These are phyloP conservation scores for Alces alces DNA, from an alignment of 2,113 vertebrate species.

Conservation along the genomic window DNA sequence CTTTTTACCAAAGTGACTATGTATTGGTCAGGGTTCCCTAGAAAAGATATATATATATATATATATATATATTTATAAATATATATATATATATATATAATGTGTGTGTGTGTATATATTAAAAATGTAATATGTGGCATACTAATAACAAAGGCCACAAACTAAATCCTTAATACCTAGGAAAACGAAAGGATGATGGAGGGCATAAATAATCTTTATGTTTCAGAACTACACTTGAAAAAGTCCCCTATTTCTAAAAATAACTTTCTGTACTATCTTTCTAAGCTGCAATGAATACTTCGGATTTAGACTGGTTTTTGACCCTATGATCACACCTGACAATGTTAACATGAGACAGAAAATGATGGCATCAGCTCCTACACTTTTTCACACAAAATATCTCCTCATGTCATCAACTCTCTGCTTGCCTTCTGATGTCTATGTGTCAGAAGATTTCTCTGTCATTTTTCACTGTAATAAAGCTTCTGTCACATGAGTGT, in stretches of 20 bases:
- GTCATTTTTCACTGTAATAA: too few species aligned
- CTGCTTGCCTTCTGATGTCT: too few species aligned
- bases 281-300: neutral
- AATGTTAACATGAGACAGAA: neutral
- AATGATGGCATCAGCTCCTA: neutral
- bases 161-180: neutral
- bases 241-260: neutral
- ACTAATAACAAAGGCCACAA: neutral
- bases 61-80: too few species aligned
- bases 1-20: too few species aligned
- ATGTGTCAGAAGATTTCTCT: too few species aligned
- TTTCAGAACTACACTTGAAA: neutral
- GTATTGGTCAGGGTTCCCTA: too few species aligned
- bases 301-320: neutral
- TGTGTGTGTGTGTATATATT: neutral
- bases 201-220: neutral
- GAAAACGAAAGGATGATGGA: neutral
- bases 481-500: too few species aligned
- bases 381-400: neutral
- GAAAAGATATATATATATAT: too few species aligned
- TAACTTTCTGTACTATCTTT: neutral
- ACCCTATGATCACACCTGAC: neutral
- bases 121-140: neutral
- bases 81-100: too few species aligned
- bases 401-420: neutral